These are phyloP conservation scores for Autographa pulchrina DNA, from an alignment of 2,888 invertebrate species.

Conservation along the genomic window DNA sequence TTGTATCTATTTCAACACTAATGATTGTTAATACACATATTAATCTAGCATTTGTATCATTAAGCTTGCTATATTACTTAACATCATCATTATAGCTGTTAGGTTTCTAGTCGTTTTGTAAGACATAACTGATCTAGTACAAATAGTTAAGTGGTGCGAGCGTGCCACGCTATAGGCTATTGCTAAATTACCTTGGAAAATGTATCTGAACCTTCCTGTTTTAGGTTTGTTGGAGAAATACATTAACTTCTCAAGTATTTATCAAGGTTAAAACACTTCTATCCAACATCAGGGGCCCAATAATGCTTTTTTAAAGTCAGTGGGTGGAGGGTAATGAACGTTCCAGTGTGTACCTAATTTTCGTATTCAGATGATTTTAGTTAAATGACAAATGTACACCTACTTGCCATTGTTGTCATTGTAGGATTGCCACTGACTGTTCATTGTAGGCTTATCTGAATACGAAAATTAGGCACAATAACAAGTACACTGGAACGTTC, in stretches of 20 bases:
- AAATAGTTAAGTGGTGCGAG: constrained; percentile 58
- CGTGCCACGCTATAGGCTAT: constrained; percentile 59
- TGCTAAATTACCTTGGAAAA: constrained; percentile 49
- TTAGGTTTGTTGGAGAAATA: constrained; percentile 45
- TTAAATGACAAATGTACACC: no score
- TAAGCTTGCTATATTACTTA: constrained; percentile 54
- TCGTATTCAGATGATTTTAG: no score
- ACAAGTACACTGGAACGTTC: no score
- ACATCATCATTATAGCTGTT: constrained; percentile 60
- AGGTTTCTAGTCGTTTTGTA: constrained; percentile 61
- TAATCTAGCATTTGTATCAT: constrained; percentile 31
- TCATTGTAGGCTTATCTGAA: no score
- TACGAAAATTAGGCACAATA: no score
- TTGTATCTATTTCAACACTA: neutral
- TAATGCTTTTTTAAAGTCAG: no score
- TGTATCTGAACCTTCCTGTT: constrained; percentile 52
- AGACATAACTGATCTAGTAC: constrained; percentile 60
- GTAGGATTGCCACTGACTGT: no score
- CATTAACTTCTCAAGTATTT: constrained; percentile 37
- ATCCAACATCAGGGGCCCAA: no score
- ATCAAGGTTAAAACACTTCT: constrained; percentile 19
- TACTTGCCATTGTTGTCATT: no score
- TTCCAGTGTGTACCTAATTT: no score
- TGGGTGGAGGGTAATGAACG: no score
- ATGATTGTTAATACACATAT: constrained; percentile 9